These are phyloP conservation scores for Athene cunicularia DNA, from an alignment of 2,113 vertebrate species.

Conservation along the genomic window DNA sequence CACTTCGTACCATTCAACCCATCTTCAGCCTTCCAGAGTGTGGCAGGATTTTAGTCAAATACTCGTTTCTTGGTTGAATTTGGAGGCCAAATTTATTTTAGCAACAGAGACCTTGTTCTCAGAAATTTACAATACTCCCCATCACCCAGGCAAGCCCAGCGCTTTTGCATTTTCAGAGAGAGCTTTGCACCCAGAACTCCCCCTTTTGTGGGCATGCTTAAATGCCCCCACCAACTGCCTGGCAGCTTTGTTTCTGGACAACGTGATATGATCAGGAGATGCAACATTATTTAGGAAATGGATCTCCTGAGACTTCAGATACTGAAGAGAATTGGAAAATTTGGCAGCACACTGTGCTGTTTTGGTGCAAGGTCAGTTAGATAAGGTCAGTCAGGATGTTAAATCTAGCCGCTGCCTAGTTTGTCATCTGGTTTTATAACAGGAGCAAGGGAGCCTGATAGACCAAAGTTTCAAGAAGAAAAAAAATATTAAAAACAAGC, in stretches of 20 bases:
- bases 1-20: not conserved
- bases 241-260: not conserved
- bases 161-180: not conserved
- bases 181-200: not conserved
- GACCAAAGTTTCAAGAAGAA: not conserved
- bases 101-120: not conserved
- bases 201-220: not conserved
- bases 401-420: conserved; percentile 44
- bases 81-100: not conserved
- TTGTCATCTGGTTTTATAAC: conserved; percentile 55
- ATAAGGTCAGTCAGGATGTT: conserved; percentile 51
- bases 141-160: not conserved
- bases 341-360: conserved; percentile 38
- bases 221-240: not conserved
- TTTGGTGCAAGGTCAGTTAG: conserved; percentile 64
- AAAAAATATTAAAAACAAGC: not conserved
- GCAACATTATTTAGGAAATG: conserved; percentile 3
- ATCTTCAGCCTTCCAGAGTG: not conserved
- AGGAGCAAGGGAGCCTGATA: not conserved
- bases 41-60: not conserved
- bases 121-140: not conserved
- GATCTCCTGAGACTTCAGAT: conserved; percentile 21
- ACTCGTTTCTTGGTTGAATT: not conserved
- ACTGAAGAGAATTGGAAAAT: conserved; percentile 42
- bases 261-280: not conserved